Evolutionary conservation across 2,113 vertebrate species (phyloP).

Genomic region (Misgurnus mizolepis): DNA sequence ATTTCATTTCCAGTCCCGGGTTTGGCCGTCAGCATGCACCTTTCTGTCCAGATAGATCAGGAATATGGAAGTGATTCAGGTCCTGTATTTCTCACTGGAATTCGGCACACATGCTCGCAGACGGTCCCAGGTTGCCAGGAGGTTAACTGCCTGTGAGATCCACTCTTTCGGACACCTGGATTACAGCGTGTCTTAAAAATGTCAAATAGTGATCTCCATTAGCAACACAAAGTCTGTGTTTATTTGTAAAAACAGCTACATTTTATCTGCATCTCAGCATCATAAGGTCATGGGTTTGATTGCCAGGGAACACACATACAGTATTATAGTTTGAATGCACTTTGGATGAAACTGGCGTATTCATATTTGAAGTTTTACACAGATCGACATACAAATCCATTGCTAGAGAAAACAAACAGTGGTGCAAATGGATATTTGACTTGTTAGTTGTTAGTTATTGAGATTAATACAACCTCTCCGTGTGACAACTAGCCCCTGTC

Average conservation of each 20-base stretch:
- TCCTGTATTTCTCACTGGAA: neutral
- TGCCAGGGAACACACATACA: too few relatives aligned
- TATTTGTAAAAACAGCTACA: too few relatives aligned
- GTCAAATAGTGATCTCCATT: neutral
- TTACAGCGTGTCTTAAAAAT: slow-evolving; percentile 15
- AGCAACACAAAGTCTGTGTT: neutral
- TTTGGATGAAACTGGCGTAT: too few relatives aligned
- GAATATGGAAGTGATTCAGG: slow-evolving; percentile 43
- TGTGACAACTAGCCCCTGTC: neutral
- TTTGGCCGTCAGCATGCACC: slow-evolving; percentile 45
- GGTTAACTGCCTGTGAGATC: slow-evolving; percentile 51
- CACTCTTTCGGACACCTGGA: slow-evolving; percentile 44
- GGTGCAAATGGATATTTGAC: neutral
- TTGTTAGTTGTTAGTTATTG: neutral
- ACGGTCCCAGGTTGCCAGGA: slow-evolving; percentile 32
- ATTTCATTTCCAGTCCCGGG: slow-evolving; percentile 58
- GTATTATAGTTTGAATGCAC: too few relatives aligned
- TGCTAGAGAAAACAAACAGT: neutral
- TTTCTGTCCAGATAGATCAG: slow-evolving; percentile 40
- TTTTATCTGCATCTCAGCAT: too few relatives aligned
- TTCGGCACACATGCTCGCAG: neutral
- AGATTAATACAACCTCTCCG: neutral
- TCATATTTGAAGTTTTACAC: too few relatives aligned
- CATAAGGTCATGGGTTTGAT: too few relatives aligned
- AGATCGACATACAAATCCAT: too few relatives aligned